Evolutionary conservation across 2,113 vertebrate genomes (phyloP), one percentile per base, ranked within the genome.

Genomic region (Hippocampus mohnikei): DNA sequence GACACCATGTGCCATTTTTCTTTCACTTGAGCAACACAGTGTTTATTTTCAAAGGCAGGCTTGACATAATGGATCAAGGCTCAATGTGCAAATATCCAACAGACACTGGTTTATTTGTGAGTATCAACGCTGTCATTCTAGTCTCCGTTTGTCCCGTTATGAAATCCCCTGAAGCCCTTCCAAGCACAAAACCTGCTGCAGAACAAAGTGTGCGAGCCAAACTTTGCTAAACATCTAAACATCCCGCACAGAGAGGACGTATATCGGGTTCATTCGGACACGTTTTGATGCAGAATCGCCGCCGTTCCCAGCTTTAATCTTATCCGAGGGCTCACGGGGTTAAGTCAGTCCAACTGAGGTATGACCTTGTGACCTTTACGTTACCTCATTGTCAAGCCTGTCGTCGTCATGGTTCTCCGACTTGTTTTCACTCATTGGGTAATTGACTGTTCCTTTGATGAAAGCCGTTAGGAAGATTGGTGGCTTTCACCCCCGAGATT

Each of bases 341-440:
- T 76, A 81, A 85, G 80, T 82, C 79, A 73, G 85, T 83, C 75
- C 83, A 76, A 80, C 76, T 82, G 84, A 87, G 79, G 73, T 79
- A 79, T 72, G 69, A 66, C 81, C 60, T 79, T n/a, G 78, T 78
- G 75, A 76, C 52, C 70, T 79, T 83, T 87, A 83, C 69, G 52
- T 76, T 86, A 78, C 77, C 77, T 85, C 75, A 77, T 72, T 66
- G 63, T 70, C 53, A 12, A 10, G 27, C 71, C 71, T 46, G 73
- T 86, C 74, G 72, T 71, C 42, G 3, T 71, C 53, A 77, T 72
- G 71, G 85, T 83, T 83, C 69, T 71, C 83, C 78, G 71, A 29
- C 37, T 53, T 83, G 65, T 80, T 86, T 84, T 85, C 75, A 79
- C 80, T 77, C 42, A 74, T 82, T 75, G 56, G 40, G 48, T 66